These are phyloP conservation scores for Microcebus murinus DNA, from an alignment of 2,113 vertebrate species.

Conservation along the genomic window DNA sequence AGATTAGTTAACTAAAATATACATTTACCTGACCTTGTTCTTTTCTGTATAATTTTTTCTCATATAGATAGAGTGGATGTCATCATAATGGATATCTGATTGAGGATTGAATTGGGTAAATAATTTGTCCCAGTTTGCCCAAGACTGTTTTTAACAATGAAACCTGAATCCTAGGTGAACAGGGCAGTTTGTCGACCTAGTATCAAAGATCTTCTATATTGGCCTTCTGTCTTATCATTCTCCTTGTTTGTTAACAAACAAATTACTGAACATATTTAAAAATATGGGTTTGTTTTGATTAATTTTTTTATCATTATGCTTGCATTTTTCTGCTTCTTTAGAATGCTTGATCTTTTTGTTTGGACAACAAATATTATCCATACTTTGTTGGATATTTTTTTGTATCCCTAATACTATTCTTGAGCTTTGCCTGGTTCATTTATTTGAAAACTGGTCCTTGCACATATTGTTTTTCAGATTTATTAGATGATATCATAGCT, in stretches of 20 bases:
- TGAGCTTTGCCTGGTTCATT: not conserved
- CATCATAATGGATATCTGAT: not conserved
- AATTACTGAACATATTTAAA: not conserved
- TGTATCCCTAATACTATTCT: not conserved
- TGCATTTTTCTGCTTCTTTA: not conserved
- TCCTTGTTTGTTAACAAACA: too few species aligned
- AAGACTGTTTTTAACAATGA: not conserved
- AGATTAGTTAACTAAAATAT: not conserved
- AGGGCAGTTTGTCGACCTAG: not conserved
- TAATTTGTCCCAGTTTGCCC: not conserved
- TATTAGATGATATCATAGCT: not conserved
- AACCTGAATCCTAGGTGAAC: not conserved
- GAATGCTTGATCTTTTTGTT: not conserved
- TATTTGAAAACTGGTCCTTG: not conserved
- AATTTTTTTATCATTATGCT: not conserved
- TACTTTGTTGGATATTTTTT: not conserved
- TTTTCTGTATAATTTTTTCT: not conserved
- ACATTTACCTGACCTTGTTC: not conserved
- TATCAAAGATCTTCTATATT: not conserved
- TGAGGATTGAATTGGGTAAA: not conserved
- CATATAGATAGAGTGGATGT: not conserved
- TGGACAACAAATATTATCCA: not conserved
- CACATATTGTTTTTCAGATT: not conserved
- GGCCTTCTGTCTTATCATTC: not conserved
- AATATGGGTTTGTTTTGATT: not conserved